phyloP scores from a whole-genome alignment of 2,888 invertebrate species.

The Cephus nigrinus region DNA sequence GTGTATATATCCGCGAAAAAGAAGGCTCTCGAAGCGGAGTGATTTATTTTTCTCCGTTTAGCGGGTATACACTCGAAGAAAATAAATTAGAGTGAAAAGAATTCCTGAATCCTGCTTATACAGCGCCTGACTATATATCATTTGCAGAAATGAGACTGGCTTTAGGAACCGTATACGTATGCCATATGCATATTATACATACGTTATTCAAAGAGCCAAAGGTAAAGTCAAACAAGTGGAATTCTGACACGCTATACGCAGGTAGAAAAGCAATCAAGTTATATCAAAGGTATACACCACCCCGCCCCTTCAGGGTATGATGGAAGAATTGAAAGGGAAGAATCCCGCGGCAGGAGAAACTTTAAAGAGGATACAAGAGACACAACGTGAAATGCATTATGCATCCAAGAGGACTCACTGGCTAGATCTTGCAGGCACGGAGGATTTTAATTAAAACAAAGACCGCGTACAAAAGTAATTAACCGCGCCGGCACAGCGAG shows the following conservation, averaged over 20 bases:
- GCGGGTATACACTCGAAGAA: background rate
- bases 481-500: constrained; percentile 23
- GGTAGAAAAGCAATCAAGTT: background rate
- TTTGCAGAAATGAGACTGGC: background rate
- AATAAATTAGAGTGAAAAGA: background rate
- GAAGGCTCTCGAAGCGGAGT: background rate
- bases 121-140: background rate
- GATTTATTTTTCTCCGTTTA: background rate
- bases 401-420: constrained; percentile 50
- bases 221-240: background rate
- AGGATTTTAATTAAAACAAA: constrained; percentile 46
- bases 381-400: constrained; percentile 55
- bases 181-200: background rate
- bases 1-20: background rate
- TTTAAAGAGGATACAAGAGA: constrained; percentile 15
- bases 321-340: background rate
- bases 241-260: background rate
- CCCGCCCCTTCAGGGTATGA: background rate
- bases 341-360: background rate
- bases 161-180: background rate
- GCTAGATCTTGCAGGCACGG: constrained; percentile 23
- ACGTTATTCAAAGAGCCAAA: background rate
- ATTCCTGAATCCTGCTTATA: background rate
- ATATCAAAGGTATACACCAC: background rate
- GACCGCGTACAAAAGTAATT: constrained; percentile 41